Base-by-base conservation (phyloP, 2,797 vertebrate genomes). In the Pampus argenteus region DNA sequence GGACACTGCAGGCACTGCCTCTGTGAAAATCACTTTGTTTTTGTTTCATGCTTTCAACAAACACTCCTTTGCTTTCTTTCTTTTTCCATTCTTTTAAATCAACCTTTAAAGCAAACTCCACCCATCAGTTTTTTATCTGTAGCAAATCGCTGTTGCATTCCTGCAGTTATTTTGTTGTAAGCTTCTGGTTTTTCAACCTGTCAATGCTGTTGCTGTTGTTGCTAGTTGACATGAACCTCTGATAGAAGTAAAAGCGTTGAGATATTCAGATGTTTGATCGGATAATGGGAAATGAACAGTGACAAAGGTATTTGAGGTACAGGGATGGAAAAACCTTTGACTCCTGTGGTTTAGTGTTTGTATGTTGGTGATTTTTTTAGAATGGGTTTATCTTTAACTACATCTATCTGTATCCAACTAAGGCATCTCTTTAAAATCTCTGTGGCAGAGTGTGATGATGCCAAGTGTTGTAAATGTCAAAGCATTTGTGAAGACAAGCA, bases 401-500 rank as follows among this genome's bases (percentile, higher is more conserved):
- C 38, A 13, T n/a, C n/a, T n/a, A n/a, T n/a, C n/a, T n/a, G n/a
- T 36, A 34, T 70, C 50, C 13, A 52, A 40, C 66, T 45, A 54
- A 71, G 45, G 48, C 74, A 66, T 79, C 66, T 51, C 76, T 54
- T 67, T 8, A 77, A 74, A 72, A 1, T 26, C 77, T 73, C 65
- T 29, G 62, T 58, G 40, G 18, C 15, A 28, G 50, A 54, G 62
- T 25, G 57, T 0, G 23, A 63, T 44, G 76, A 63, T 44, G 76
- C 57, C 65, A 64, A 71, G 81, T 64, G 71, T 59, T 70, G 68
- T 83, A 89, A 88, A 90, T 87, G 88, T 93, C 87, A 90, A 71
- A 81, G 85, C 75, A 13, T 83, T 85, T 83, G 85, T 78, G 69
- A 28, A 47, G 71, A 81, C 71, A n/a, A 72, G 58, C 76, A 28